A percentile compares a stretch with the other conserved stretches of the same genome.
Evolutionary conservation across 2,113 vertebrate genomes (phyloP).

Genomic region (Tragelaphus imberbis): DNA sequence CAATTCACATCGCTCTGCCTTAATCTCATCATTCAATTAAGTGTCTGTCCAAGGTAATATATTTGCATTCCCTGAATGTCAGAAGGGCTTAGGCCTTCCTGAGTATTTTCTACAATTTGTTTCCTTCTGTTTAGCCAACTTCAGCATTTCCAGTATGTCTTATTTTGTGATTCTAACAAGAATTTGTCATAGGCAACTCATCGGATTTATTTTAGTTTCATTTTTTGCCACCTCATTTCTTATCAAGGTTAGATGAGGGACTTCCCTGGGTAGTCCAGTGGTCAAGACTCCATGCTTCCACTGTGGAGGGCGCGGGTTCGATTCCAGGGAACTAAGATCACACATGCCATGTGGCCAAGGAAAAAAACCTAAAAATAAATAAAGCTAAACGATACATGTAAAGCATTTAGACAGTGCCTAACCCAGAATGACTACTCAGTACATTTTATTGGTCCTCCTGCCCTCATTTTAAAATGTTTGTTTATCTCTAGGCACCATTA

Average conservation of each 20-base stretch:
- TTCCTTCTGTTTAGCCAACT: neutral
- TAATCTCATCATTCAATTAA: neutral
- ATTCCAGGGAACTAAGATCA: neutral
- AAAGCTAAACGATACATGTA: neutral
- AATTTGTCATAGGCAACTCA: neutral
- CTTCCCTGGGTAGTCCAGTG: neutral
- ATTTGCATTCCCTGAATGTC: neutral
- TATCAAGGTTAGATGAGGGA: neutral
- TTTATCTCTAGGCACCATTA: rapidly evolving
- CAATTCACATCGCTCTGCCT: neutral
- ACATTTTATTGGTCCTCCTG: rapidly evolving
- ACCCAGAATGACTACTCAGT: neutral
- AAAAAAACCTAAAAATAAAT: neutral
- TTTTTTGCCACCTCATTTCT: neutral
- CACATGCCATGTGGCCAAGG: neutral
- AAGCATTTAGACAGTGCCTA: neutral
- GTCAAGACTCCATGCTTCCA: neutral
- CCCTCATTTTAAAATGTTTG: neutral
- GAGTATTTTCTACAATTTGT: neutral
- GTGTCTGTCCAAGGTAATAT: neutral
- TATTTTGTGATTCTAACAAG: neutral
- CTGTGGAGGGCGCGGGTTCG: rapidly evolving
- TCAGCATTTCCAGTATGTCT: neutral
- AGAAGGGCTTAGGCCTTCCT: neutral
- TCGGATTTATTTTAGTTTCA: neutral